Evolutionary conservation across 2,888 invertebrate species (phyloP).

Genomic region (Harpalus rubripes): DNA sequence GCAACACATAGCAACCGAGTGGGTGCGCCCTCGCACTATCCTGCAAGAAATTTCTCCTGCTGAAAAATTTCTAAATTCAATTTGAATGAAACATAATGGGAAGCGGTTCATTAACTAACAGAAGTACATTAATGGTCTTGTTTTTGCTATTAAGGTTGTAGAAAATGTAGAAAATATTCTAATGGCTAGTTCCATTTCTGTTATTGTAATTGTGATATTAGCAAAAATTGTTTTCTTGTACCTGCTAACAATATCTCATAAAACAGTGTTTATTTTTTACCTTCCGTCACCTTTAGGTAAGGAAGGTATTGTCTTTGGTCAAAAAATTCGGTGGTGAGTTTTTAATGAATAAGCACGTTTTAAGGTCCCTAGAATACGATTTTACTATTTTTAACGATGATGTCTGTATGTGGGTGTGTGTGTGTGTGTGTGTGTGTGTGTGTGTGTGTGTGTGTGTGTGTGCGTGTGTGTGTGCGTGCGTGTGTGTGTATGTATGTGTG

Average conservation of each 20-base stretch:
- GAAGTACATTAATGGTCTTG: slow-evolving; percentile 43
- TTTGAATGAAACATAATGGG: slow-evolving; percentile 50
- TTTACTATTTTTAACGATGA: too few species aligned
- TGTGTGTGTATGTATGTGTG: too few species aligned
- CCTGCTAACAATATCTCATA: not conserved
- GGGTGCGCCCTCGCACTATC: slow-evolving; percentile 72
- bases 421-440: too few species aligned
- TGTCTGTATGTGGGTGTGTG: too few species aligned
- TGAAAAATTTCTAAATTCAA: slow-evolving; percentile 54
- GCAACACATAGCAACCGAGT: slow-evolving; percentile 76
- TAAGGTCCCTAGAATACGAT: too few species aligned
- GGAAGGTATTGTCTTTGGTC: too few species aligned
- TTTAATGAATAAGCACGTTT: too few species aligned
- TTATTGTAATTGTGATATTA: slow-evolving; percentile 15
- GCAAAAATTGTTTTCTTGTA: not conserved
- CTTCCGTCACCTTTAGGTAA: too few species aligned
- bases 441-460: too few species aligned
- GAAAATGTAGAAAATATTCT: slow-evolving; percentile 42
- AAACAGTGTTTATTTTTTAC: not conserved
- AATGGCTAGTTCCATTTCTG: slow-evolving; percentile 10
- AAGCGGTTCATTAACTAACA: slow-evolving; percentile 39
- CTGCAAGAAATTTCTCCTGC: slow-evolving; percentile 67
- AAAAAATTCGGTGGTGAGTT: too few species aligned
- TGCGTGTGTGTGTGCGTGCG: too few species aligned
- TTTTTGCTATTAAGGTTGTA: slow-evolving; percentile 25